A percentile compares a stretch with the other conserved stretches of the same genome.
Conservation (phyloP, 2,113 vertebrate species). For the Genyomyrus donnyi region DNA sequence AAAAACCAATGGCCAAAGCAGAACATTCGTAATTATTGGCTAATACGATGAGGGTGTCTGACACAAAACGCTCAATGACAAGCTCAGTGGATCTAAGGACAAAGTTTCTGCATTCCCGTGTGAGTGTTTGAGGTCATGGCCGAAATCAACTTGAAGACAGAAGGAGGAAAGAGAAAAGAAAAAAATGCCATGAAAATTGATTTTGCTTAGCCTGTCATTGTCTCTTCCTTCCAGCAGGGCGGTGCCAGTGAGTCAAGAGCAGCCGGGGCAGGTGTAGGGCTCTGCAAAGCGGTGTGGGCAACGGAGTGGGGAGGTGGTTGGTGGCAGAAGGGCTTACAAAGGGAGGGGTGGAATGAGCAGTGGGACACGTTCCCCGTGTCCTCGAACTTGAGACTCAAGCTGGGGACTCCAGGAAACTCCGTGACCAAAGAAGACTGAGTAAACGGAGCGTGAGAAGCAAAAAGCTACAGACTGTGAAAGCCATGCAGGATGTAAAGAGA, state of each 20-base stretch:
- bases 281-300: slow-evolving; percentile 50
- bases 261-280: slow-evolving; percentile 53
- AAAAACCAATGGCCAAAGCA: neutral
- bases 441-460: neutral
- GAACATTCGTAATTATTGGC: neutral
- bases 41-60: neutral
- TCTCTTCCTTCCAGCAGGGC: slow-evolving; percentile 63
- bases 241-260: slow-evolving; percentile 57
- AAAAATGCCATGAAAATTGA: slow-evolving; percentile 40
- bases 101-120: neutral
- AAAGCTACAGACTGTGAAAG: slow-evolving; percentile 29
- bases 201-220: slow-evolving; percentile 64
- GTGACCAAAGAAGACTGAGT: neutral
- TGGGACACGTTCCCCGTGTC: neutral
- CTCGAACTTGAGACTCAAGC: neutral
- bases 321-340: slow-evolving; percentile 1
- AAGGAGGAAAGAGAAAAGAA: slow-evolving; percentile 25
- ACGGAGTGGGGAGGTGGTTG: neutral
- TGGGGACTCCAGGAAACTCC: neutral
- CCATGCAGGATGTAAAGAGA: slow-evolving; percentile 43
- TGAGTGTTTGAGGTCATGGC: slow-evolving; percentile 54
- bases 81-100: neutral
- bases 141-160: slow-evolving; percentile 28
- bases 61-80: neutral
- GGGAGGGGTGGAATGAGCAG: slow-evolving; percentile 20